phyloP scores from a whole-genome alignment of 2,888 invertebrate genomes.

The Thymelicus lineola region DNA sequence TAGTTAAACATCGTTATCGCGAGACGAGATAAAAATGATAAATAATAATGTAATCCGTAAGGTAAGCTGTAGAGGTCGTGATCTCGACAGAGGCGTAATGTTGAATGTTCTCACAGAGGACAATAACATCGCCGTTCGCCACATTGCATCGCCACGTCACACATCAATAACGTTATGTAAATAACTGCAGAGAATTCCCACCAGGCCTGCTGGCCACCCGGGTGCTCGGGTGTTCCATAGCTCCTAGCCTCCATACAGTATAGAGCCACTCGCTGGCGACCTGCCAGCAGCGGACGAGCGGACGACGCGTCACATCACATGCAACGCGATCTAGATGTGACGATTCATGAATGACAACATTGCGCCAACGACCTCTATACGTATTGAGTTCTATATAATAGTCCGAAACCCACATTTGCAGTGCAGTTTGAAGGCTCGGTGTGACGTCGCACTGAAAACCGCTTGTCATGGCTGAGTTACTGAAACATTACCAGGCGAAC shows the following conservation, averaged over 20 bases:
- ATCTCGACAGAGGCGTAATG: neutral
- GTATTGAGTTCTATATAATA: neutral
- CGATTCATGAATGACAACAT: neutral
- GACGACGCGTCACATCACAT: neutral
- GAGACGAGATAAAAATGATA: too few relatives aligned
- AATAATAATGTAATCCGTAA: neutral
- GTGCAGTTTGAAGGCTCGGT: constrained; percentile 15
- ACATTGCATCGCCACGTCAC: constrained; percentile 22
- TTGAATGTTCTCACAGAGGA: neutral
- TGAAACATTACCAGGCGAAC: constrained; percentile 81
- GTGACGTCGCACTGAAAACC: constrained; percentile 64
- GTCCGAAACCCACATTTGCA: neutral
- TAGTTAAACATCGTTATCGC: too few relatives aligned
- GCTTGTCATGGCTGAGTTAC: constrained; percentile 64
- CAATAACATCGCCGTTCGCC: constrained; percentile 13
- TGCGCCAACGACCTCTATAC: neutral
- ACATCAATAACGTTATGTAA: constrained; percentile 22
- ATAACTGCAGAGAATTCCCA: constrained; percentile 20
- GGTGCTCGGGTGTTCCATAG: neutral
- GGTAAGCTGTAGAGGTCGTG: constrained; percentile 1
- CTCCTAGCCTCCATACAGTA: too few relatives aligned
- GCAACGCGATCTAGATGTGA: constrained; percentile 13
- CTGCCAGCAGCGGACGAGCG: constrained; percentile 10
- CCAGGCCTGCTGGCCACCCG: neutral
- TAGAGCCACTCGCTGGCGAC: neutral